Evolutionary conservation across 2,888 invertebrate genomes (phyloP).

Genomic region (Alcis repandata): DNA sequence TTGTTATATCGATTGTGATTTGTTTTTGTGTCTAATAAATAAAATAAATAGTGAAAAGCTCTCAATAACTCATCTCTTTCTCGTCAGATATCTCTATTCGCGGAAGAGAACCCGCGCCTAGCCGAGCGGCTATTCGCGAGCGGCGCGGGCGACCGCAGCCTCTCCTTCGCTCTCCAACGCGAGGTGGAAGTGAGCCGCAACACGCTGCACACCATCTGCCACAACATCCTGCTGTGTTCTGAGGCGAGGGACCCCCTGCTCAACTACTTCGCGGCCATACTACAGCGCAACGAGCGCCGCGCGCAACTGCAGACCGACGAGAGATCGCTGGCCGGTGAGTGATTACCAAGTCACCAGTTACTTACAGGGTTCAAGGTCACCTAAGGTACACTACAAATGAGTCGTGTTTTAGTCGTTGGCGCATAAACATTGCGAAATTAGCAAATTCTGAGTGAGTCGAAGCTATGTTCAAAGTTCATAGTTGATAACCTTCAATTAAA

Average conservation of each 20-base stretch:
- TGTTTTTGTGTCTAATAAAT: too few species aligned
- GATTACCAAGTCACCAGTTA: too few species aligned
- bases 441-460: too few species aligned
- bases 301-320: constrained; percentile 97
- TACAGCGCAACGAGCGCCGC: constrained; percentile 94
- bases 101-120: constrained; percentile 96
- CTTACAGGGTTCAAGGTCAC: too few species aligned
- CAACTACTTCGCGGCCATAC: constrained; percentile 91
- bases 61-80: background rate
- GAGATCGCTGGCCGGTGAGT: constrained; percentile 89
- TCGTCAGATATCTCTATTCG: constrained; percentile 91
- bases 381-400: too few species aligned
- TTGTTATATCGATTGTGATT: too few species aligned
- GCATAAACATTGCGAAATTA: too few species aligned
- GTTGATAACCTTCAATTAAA: too few species aligned
- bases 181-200: constrained; percentile 93
- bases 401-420: too few species aligned
- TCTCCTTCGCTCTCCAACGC: constrained; percentile 90
- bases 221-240: constrained; percentile 93
- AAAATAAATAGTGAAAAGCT: background rate
- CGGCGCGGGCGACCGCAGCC: constrained; percentile 88
- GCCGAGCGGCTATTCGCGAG: constrained; percentile 89
- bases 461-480: too few species aligned
- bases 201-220: constrained; percentile 93
- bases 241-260: constrained; percentile 93